Evolutionary conservation across 2,888 invertebrate genomes (phyloP).

Genomic region (Machimus rusticus): DNA sequence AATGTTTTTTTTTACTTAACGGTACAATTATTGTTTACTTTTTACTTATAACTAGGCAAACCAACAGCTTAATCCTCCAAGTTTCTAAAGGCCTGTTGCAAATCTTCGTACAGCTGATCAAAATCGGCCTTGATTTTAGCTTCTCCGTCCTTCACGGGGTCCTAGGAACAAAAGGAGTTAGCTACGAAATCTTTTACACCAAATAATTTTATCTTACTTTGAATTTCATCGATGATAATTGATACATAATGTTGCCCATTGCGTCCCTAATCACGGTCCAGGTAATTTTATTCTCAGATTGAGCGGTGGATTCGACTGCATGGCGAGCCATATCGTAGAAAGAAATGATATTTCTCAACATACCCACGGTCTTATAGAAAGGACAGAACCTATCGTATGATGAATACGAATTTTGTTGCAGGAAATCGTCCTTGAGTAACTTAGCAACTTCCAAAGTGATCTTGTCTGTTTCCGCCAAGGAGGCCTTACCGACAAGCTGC

Average conservation of each 20-base stretch:
- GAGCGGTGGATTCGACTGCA: conserved; percentile 97
- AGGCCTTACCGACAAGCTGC: conserved; percentile 98
- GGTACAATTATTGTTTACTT: conserved; percentile 5
- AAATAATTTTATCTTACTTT: conserved; percentile 69
- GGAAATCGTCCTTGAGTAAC: conserved; percentile 97
- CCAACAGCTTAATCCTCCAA: conserved; percentile 84
- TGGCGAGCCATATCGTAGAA: conserved; percentile 99
- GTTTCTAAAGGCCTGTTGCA: conserved; percentile 97
- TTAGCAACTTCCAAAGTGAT: conserved; percentile 99
- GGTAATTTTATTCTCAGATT: conserved; percentile 98
- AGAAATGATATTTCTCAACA: conserved; percentile 97
- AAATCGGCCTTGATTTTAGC: conserved; percentile 96
- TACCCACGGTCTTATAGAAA: conserved; percentile 99
- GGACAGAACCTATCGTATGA: conserved; percentile 97
- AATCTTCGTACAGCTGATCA: conserved; percentile 95
- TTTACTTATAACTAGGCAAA: neutral
- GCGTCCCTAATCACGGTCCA: conserved; percentile 98
- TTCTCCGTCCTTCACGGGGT: conserved; percentile 98
- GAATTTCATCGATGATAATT: conserved; percentile 99
- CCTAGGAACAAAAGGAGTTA: conserved; percentile 66
- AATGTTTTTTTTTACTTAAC: neutral
- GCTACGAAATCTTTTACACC: neutral
- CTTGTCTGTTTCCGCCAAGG: conserved; percentile 98
- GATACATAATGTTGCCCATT: conserved; percentile 95
- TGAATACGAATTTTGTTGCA: conserved; percentile 99